Evolutionary conservation across 30 jellyfish, hydroid and myxozoan species (phyloP), one percentile per base, ranked within the genome.

Genomic region (Hydractinia echinata): DNA sequence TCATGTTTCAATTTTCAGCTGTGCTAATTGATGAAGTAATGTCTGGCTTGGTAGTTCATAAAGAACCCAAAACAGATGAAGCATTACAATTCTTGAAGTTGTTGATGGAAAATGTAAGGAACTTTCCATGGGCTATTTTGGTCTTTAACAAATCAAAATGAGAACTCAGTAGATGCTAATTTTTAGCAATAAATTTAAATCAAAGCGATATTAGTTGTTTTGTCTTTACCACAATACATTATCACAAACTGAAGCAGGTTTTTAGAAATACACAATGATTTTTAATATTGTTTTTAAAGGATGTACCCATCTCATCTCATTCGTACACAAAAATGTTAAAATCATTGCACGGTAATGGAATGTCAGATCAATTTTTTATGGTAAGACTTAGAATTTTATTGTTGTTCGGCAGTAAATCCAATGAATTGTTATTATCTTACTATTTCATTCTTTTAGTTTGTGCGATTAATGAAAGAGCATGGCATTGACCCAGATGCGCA

Each of bases 401-500:
- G 18, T 58, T 18, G 15, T 58, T 16, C 16, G 1, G 18, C 69
- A 58, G 15, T 11, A 3, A 1, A 1, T 13, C 69, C 69, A 16
- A 16, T 58, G 18, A 58, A 11, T 16, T 13, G 16, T 20, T 7
- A 54, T 76, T 7, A n/a, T 76, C 6, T 19, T 30, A 30, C 16
- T 51, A 6, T 61, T 4, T 11, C 73, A 76, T 49, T 20, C 48
- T 83, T 56, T 7, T 74, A 90, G 97, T 90, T 83, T 71, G 90
- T 90, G 56, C 81, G 86, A 30, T 71, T 58, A 13, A 85, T 90
- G 93, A 90, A 90, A 69, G 93, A 81, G 67, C 89, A 90, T 51
- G 97, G 94, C 14, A 72, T 90, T 51, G 94, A 90, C 44, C 95
- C 97, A 19, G 94, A 90, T 61, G 89, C 61, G 50, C 88, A 90